Conservation (phyloP, 2,113 vertebrate genomes). For the Psittacula cyanocephala region DNA sequence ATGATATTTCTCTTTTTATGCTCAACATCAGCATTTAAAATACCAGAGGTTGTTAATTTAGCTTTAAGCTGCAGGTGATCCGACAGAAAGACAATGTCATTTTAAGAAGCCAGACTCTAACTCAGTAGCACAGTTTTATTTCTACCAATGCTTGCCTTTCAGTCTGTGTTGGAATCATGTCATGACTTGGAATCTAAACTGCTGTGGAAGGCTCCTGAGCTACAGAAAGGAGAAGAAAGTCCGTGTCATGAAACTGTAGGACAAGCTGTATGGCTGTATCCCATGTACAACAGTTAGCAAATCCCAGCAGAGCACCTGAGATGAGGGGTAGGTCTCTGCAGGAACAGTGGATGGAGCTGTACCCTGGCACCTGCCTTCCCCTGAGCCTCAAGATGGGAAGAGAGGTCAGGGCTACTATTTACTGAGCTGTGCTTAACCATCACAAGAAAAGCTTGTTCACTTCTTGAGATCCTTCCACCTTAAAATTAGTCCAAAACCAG, state of each 20-base stretch:
- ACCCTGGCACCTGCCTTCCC: neutral
- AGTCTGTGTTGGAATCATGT: neutral
- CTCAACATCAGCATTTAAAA: neutral
- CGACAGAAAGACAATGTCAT: neutral
- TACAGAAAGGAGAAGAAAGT: neutral
- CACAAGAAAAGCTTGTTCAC: neutral
- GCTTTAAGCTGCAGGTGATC: neutral
- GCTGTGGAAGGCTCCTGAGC: neutral
- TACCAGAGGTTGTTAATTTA: neutral
- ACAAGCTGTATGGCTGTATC: neutral
- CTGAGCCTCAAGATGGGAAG: neutral
- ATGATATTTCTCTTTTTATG: neutral
- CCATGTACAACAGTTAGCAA: rapidly evolving
- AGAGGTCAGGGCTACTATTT: neutral
- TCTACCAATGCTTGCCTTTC: neutral
- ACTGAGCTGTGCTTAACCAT: neutral
- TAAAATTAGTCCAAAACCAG: neutral
- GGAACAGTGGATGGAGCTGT: too few species aligned
- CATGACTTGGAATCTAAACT: neutral
- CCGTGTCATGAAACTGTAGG: neutral
- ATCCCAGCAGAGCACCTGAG: neutral
- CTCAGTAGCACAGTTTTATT: neutral
- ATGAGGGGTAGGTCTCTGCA: neutral
- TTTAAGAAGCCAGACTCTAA: neutral
- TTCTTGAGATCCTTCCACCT: neutral